Percentiles rank a stretch among this genome's conserved stretches.
phyloP scores from a whole-genome alignment of 2,113 vertebrate species.

The Vulpes ferrilata region DNA sequence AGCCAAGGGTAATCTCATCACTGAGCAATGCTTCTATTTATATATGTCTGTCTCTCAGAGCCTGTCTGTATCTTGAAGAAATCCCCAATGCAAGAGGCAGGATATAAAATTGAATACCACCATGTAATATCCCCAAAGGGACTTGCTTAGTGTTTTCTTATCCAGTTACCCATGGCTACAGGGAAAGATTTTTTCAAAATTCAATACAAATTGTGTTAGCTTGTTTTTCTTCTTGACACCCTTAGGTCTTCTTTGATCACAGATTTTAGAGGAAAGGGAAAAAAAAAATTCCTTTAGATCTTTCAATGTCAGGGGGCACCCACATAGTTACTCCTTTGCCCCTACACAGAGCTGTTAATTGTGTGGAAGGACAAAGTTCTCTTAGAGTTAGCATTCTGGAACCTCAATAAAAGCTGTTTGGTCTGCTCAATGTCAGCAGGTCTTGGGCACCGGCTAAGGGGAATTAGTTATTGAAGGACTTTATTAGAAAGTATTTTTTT shows the following conservation, averaged over 20 bases:
- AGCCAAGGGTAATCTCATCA: constrained; percentile 76
- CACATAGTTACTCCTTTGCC: constrained; percentile 26
- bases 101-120: constrained; percentile 70
- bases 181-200: constrained; percentile 58
- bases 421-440: constrained; percentile 9
- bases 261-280: constrained; percentile 71
- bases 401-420: constrained; percentile 31
- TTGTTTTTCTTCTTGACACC: constrained; percentile 78
- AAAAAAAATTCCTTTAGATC: constrained; percentile 61
- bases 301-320: constrained; percentile 60
- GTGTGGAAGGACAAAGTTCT: constrained; percentile 50
- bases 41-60: constrained; percentile 33
- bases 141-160: constrained; percentile 76
- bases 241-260: constrained; percentile 80
- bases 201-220: constrained; percentile 80
- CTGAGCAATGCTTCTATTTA: constrained; percentile 73
- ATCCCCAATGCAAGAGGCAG: constrained; percentile 59
- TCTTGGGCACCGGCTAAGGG: constrained; percentile 23
- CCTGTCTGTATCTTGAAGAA: constrained; percentile 59
- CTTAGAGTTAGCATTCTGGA: constrained; percentile 22
- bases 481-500: constrained; percentile 56
- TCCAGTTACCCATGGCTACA: constrained; percentile 63
- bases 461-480: constrained; percentile 72
- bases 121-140: constrained; percentile 76
- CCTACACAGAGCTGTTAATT: constrained; percentile 59